phyloP scores from a whole-genome alignment of 35 echinoderm and acorn worm species.

The Amphiura filiformis region DNA sequence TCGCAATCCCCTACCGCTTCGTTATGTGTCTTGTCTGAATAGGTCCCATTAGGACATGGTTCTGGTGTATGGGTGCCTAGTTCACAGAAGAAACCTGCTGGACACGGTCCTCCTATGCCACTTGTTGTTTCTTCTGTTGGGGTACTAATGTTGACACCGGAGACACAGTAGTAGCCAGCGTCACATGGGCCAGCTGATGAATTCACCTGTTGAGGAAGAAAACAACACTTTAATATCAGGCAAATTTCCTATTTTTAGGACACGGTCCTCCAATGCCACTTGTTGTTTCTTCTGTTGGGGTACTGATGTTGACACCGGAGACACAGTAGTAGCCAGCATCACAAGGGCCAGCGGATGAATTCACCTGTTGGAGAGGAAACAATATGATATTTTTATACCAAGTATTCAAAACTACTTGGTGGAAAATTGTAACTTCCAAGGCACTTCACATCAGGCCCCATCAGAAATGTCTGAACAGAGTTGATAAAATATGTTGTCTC shows the following conservation, averaged over 20 bases:
- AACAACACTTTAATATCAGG: too few relatives aligned
- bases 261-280: constrained; percentile 92
- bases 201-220: neutral
- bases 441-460: too few relatives aligned
- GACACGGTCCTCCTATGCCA: constrained; percentile 92
- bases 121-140: constrained; percentile 71
- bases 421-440: too few relatives aligned
- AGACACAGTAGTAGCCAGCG: constrained; percentile 80
- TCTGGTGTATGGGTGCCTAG: constrained; percentile 58
- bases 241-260: too few relatives aligned
- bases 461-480: too few relatives aligned
- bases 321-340: constrained; percentile 90
- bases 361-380: neutral
- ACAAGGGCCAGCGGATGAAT: constrained; percentile 80
- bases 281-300: constrained; percentile 66
- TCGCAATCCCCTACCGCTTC: constrained; percentile 45
- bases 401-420: too few relatives aligned
- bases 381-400: too few relatives aligned
- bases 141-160: constrained; percentile 86
- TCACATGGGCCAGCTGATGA: constrained; percentile 90
- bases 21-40: constrained; percentile 64
- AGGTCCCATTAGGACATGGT: constrained; percentile 82
- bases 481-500: too few relatives aligned
- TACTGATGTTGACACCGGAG: constrained; percentile 87
- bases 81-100: constrained; percentile 78